Conservation (phyloP, 1,140 invertebrate species). For the Anthonomus grandis region DNA sequence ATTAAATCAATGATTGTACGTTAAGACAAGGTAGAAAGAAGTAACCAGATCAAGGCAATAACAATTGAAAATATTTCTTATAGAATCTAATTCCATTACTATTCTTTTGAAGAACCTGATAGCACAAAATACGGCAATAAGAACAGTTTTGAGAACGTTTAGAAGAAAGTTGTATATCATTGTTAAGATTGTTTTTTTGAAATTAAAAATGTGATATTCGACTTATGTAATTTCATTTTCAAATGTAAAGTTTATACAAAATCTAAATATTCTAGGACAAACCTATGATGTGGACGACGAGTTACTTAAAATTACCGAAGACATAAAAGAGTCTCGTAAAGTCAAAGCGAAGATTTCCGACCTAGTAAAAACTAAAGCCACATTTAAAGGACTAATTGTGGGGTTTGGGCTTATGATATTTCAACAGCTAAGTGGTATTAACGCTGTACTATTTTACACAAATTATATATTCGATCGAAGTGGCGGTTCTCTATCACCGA, state of each 20-base stretch:
- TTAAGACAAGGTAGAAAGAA: too few species aligned
- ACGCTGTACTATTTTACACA: constrained; percentile 79
- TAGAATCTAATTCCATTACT: too few species aligned
- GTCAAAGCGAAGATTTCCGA: constrained; percentile 46
- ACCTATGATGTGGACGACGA: constrained; percentile 52
- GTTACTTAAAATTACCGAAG: constrained; percentile 43
- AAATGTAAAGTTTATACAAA: background rate
- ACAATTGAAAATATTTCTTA: too few species aligned
- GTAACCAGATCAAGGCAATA: too few species aligned
- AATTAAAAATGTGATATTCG: too few species aligned
- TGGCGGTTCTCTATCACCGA: constrained; percentile 54
- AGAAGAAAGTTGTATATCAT: too few species aligned
- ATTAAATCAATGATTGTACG: too few species aligned
- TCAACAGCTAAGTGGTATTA: constrained; percentile 77
- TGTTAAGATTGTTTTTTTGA: too few species aligned
- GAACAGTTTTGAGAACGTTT: too few species aligned
- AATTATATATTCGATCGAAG: constrained; percentile 65
- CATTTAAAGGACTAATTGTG: constrained; percentile 64
- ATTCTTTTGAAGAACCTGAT: too few species aligned
- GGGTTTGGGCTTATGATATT: constrained; percentile 67
- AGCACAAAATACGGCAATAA: too few species aligned
- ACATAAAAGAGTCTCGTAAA: constrained; percentile 25
- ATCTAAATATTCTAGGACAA: constrained; percentile 37
- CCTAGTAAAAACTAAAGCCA: constrained; percentile 54
- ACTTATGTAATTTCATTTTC: too few species aligned